Conservation (phyloP, 2,113 vertebrate species). For the Amphiprion percula region DNA sequence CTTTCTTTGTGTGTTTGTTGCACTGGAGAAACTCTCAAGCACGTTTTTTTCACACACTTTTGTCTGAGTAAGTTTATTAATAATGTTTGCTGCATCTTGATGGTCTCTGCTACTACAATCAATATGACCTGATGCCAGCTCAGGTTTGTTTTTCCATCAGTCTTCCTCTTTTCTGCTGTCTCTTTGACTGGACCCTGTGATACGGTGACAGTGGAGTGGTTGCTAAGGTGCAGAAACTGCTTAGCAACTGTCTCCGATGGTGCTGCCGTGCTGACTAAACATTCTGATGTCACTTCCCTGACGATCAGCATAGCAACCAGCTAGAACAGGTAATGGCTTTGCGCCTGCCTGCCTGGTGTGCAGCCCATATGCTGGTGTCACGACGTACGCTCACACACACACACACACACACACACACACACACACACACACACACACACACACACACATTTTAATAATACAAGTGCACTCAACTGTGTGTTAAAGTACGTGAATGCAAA, state of each 20-base stretch:
- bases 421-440: background rate
- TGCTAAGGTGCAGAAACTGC: slow-evolving; percentile 85
- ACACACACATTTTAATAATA: background rate
- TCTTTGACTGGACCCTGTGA: slow-evolving; percentile 24
- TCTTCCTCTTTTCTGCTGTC: slow-evolving; percentile 18
- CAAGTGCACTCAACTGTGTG: background rate
- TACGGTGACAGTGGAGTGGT: slow-evolving; percentile 70
- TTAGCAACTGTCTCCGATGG: slow-evolving; percentile 84
- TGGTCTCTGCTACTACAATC: background rate
- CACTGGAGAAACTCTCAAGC: no score
- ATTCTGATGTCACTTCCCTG: slow-evolving; percentile 78
- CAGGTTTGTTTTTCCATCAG: slow-evolving; percentile 35
- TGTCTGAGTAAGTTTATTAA: no score
- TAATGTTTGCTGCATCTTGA: background rate
- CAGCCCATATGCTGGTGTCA: slow-evolving; percentile 46
- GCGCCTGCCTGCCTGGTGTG: slow-evolving; percentile 48
- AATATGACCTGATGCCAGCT: background rate
- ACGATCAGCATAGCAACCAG: slow-evolving; percentile 72
- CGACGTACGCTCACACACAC: slow-evolving; percentile 1
- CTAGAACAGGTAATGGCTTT: slow-evolving; percentile 34
- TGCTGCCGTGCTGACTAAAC: slow-evolving; percentile 78
- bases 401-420: no score
- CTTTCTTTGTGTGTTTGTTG: no score
- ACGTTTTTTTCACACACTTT: no score
- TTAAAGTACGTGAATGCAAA: background rate